These are phyloP conservation scores for Harpalus rufipes DNA, from an alignment of 2,888 invertebrate genomes.

Conservation along the genomic window DNA sequence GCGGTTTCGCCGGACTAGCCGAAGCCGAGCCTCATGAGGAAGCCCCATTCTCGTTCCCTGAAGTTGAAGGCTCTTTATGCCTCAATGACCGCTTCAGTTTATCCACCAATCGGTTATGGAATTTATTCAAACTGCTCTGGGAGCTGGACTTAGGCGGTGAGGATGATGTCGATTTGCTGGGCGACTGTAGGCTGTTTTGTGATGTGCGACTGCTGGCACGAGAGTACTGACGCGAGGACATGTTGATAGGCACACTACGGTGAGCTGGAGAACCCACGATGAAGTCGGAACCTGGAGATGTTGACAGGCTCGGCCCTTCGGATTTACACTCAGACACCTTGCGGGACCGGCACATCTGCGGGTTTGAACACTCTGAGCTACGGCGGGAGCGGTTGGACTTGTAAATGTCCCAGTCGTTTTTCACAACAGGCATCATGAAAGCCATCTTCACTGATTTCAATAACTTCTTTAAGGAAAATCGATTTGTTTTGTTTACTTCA, in stretches of 20 bases:
- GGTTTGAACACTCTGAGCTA: conserved; percentile 86
- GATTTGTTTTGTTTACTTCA: conserved; percentile 2
- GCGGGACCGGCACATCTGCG: conserved; percentile 82
- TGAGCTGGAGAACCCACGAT: conserved; percentile 80
- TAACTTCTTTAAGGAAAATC: conserved; percentile 47
- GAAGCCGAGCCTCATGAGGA: conserved; percentile 41
- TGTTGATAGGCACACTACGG: conserved; percentile 84
- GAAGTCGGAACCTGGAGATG: conserved; percentile 82
- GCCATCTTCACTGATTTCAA: conserved; percentile 82
- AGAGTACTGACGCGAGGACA: conserved; percentile 82
- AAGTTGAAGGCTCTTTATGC: conserved; percentile 77
- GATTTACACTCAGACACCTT: conserved; percentile 88
- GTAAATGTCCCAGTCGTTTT: conserved; percentile 96
- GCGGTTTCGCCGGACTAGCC: conserved; percentile 7
- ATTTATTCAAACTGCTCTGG: conserved; percentile 85
- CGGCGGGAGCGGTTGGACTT: conserved; percentile 89
- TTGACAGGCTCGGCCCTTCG: conserved; percentile 85
- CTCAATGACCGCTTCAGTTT: conserved; percentile 87
- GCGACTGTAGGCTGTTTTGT: conserved; percentile 82
- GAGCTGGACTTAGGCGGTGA: conserved; percentile 82
- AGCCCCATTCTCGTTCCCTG: conserved; percentile 70
- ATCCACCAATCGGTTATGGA: conserved; percentile 89
- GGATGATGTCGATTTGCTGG: conserved; percentile 83
- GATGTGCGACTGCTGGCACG: conserved; percentile 82
- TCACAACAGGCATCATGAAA: conserved; percentile 97